Conservation (phyloP, 30 jellyfish, hydroid and myxozoan species). For the Aurelia aurita region DNA sequence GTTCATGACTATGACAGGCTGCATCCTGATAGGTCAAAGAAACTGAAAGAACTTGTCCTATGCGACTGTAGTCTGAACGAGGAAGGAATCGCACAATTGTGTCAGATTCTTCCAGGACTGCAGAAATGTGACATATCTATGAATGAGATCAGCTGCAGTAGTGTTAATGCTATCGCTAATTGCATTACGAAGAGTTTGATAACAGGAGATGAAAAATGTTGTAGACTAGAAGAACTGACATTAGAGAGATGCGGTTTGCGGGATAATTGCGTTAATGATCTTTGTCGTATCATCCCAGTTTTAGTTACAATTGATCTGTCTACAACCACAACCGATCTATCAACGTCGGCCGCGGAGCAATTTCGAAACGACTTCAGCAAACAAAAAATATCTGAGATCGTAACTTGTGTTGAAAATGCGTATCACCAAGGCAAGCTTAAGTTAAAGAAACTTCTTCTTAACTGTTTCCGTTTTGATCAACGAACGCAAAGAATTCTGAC, state of each 20-base stretch:
- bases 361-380: not conserved
- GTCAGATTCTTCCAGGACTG: not conserved
- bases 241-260: constrained; percentile 25
- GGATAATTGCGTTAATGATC: constrained; percentile 9
- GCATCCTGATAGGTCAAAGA: not conserved
- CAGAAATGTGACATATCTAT: not conserved
- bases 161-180: not conserved
- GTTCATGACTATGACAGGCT: not conserved
- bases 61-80: not conserved
- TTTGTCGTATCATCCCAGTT: constrained; percentile 24
- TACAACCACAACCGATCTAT: constrained; percentile 2
- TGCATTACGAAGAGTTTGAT: not conserved
- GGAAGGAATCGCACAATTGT: not conserved
- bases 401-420: not conserved
- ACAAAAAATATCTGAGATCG: not conserved
- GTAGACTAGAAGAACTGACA: not conserved
- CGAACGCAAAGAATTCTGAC: too few relatives aligned
- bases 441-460: not conserved
- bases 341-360: constrained; percentile 11
- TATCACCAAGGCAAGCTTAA: not conserved
- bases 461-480: not conserved
- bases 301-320: constrained; percentile 8
- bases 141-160: not conserved
- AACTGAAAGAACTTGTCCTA: not conserved
- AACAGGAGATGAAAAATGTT: not conserved